These are phyloP conservation scores for Acanthococcus lagerstroemiae DNA, from an alignment of 2,888 invertebrate species.

Conservation along the genomic window DNA sequence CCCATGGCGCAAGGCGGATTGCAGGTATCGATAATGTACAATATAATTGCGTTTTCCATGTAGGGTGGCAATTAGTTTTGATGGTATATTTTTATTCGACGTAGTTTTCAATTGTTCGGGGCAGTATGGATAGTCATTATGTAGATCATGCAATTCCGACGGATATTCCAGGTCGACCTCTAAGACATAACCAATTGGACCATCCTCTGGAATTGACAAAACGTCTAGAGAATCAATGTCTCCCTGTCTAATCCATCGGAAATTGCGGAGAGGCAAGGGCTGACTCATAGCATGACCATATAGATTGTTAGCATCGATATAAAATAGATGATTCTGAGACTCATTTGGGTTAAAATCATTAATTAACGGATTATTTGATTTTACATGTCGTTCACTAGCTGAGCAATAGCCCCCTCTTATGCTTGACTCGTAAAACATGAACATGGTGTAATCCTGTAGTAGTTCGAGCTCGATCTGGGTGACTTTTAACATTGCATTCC, in stretches of 20 bases:
- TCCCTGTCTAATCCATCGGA: neutral
- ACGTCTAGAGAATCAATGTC: neutral
- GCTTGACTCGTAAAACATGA: no score
- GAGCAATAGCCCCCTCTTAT: no score
- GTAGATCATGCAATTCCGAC: constrained; percentile 37
- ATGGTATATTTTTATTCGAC: no score
- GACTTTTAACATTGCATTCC: no score
- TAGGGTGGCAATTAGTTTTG: no score
- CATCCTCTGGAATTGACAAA: constrained; percentile 1
- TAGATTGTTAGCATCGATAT: no score
- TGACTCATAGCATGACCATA: constrained; percentile 25
- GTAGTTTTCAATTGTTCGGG: constrained; percentile 35
- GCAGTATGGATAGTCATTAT: constrained; percentile 40
- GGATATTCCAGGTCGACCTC: constrained; percentile 39
- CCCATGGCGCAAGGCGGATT: constrained; percentile 38
- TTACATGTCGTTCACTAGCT: neutral
- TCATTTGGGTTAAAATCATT: neutral
- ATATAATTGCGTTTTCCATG: constrained; percentile 37
- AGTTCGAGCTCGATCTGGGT: constrained; percentile 37
- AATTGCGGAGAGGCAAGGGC: neutral
- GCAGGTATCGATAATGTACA: no score
- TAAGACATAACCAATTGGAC: constrained; percentile 38
- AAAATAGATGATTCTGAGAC: constrained; percentile 20
- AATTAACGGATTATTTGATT: neutral
- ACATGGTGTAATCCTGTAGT: constrained; percentile 32